Conservation (phyloP, 1,140 invertebrate species). For the Arion vulgaris region DNA sequence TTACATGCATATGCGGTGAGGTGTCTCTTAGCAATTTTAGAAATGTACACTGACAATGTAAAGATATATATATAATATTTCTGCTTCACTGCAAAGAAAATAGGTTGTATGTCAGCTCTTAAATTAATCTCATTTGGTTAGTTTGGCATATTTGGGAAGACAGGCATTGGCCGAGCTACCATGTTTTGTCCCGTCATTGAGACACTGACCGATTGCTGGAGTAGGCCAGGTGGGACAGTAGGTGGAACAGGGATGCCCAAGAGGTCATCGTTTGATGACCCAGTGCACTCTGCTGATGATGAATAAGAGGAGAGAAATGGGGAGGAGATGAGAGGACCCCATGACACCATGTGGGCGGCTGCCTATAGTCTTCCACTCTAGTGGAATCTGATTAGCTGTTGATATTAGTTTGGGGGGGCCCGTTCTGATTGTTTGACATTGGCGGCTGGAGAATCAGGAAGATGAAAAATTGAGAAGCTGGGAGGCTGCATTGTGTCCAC, state of each 20-base stretch:
- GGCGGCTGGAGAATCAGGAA: background rate
- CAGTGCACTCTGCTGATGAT: conserved; percentile 30
- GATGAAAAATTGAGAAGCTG: background rate
- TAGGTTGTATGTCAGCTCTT: too few species aligned
- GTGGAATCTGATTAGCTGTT: conserved; percentile 29
- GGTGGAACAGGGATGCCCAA: conserved; percentile 42
- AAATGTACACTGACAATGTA: too few species aligned
- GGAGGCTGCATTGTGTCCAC: conserved; percentile 8
- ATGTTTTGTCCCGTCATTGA: conserved; percentile 35
- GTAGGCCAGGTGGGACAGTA: conserved; percentile 31
- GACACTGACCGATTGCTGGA: conserved; percentile 20
- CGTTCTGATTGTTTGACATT: conserved; percentile 5
- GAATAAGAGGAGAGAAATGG: conserved; percentile 30
- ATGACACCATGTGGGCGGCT: conserved; percentile 16
- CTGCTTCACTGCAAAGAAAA: too few species aligned
- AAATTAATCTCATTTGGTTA: conserved; percentile 7
- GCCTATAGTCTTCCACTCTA: conserved; percentile 37
- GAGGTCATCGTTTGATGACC: conserved; percentile 25
- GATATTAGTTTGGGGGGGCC: background rate
- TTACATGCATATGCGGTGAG: too few species aligned
- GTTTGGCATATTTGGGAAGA: conserved; percentile 45
- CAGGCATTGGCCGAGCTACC: conserved; percentile 45
- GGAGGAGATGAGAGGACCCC: conserved; percentile 2
- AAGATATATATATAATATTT: too few species aligned
- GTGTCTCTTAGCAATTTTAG: too few species aligned